phyloP scores from a whole-genome alignment of 2,888 invertebrate genomes.

The Phlogophora meticulosa region DNA sequence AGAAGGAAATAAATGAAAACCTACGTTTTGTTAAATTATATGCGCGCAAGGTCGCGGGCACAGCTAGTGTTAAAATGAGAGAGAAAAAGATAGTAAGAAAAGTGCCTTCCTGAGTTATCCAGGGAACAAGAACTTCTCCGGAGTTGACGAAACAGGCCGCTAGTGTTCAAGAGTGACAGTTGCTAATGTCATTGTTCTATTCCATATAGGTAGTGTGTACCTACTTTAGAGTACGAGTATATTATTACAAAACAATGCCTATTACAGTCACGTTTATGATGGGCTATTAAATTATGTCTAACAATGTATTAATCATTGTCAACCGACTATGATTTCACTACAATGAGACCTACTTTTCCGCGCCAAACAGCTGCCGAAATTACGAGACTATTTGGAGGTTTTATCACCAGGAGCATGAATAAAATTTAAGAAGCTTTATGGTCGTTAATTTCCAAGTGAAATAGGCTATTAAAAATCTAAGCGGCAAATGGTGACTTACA shows the following conservation, averaged over 20 bases:
- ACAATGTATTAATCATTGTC: slow-evolving; percentile 39
- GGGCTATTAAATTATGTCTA: slow-evolving; percentile 33
- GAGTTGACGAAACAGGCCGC: background rate
- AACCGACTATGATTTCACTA: slow-evolving; percentile 1
- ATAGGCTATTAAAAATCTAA: slow-evolving; percentile 12
- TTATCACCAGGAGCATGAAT: slow-evolving; percentile 8
- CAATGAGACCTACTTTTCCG: slow-evolving; percentile 37
- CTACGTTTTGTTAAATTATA: no score
- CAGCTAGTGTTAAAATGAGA: no score
- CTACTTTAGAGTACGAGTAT: slow-evolving; percentile 5
- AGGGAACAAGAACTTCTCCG: background rate
- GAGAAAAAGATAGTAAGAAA: no score
- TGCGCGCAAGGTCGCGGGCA: no score
- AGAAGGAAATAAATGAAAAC: no score
- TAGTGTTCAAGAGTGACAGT: background rate
- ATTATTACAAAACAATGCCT: slow-evolving; percentile 48
- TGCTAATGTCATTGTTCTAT: slow-evolving; percentile 8
- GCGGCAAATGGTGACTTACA: no score
- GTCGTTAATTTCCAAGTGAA: slow-evolving; percentile 15
- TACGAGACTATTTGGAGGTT: slow-evolving; percentile 10
- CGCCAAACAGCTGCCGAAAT: slow-evolving; percentile 16
- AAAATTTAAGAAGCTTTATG: slow-evolving; percentile 1
- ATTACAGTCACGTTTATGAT: slow-evolving; percentile 34
- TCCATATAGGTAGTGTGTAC: slow-evolving; percentile 5
- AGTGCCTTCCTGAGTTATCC: background rate